These are phyloP conservation scores for Schmidtea mediterranea DNA, from an alignment of 1,140 invertebrate genomes.

Conservation along the genomic window DNA sequence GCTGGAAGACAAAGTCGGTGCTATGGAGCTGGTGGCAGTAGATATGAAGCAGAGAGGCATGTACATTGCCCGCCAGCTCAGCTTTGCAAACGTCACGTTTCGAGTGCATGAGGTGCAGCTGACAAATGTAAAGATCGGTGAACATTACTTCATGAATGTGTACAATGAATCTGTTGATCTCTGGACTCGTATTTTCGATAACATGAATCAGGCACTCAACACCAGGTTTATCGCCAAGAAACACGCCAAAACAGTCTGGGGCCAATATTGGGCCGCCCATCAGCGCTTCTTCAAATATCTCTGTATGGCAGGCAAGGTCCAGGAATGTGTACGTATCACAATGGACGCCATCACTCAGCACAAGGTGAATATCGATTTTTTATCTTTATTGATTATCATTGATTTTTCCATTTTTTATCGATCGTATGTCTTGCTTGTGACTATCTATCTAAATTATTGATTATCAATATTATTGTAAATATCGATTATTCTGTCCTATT, in stretches of 20 bases:
- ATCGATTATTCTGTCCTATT: too few species aligned
- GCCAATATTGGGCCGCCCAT: constrained; percentile 94
- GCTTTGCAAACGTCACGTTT: constrained; percentile 79
- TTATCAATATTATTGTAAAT: too few species aligned
- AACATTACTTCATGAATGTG: constrained; percentile 42
- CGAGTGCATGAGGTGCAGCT: constrained; percentile 64
- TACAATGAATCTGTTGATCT: constrained; percentile 76
- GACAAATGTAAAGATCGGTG: neutral
- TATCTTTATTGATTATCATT: too few species aligned
- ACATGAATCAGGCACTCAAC: constrained; percentile 72
- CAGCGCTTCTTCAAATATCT: constrained; percentile 98
- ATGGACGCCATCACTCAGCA: constrained; percentile 73
- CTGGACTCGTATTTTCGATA: constrained; percentile 15
- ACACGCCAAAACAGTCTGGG: constrained; percentile 27
- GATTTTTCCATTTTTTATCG: too few species aligned
- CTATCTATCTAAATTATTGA: too few species aligned
- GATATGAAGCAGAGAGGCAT: constrained; percentile 95
- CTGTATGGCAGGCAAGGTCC: constrained; percentile 83
- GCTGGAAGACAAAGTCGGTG: constrained; percentile 81
- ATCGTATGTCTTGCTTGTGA: too few species aligned
- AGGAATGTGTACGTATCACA: constrained; percentile 19
- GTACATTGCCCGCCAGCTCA: constrained; percentile 90
- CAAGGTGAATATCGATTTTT: constrained; percentile 24
- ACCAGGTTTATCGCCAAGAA: constrained; percentile 54
- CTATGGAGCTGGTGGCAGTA: constrained; percentile 99